phyloP scores from a whole-genome alignment of 1,140 invertebrate genomes.

The Xylocopa sonorina region DNA sequence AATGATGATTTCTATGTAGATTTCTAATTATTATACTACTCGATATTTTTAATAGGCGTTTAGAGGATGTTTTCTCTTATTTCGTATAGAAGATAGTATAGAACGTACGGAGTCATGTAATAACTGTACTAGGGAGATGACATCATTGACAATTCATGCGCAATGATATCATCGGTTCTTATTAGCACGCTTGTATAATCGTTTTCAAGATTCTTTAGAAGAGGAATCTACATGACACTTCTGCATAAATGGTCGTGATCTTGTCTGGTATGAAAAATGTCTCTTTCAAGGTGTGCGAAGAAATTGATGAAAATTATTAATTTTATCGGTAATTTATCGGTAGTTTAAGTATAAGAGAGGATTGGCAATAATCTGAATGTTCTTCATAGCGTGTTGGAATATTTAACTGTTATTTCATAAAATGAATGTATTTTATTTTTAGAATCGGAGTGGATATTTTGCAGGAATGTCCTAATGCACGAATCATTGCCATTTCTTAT shows the following conservation, averaged over 20 bases:
- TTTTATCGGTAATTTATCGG: too few species aligned
- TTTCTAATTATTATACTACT: too few species aligned
- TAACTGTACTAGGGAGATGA: slow-evolving; percentile 22
- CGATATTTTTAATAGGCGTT: too few species aligned
- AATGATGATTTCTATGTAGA: too few species aligned
- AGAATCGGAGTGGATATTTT: too few species aligned
- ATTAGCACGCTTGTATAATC: neutral
- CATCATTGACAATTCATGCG: slow-evolving; percentile 41
- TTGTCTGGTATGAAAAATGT: neutral
- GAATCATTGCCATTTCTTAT: neutral
- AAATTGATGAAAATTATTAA: neutral
- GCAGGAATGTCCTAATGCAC: neutral
- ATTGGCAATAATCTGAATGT: neutral
- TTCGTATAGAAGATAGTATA: neutral
- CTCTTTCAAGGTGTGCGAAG: neutral
- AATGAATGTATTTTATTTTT: slow-evolving; percentile 1
- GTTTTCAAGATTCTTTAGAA: slow-evolving; percentile 1
- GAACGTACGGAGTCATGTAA: slow-evolving; percentile 11
- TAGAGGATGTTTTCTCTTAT: neutral
- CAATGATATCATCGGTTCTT: slow-evolving; percentile 42
- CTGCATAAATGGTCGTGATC: too few species aligned
- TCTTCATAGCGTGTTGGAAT: neutral
- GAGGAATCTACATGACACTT: neutral
- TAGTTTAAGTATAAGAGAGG: too few species aligned
- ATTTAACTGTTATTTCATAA: neutral